These are phyloP conservation scores for Brachyhypopomus gauderio DNA, from an alignment of 2,113 vertebrate species.

Conservation along the genomic window DNA sequence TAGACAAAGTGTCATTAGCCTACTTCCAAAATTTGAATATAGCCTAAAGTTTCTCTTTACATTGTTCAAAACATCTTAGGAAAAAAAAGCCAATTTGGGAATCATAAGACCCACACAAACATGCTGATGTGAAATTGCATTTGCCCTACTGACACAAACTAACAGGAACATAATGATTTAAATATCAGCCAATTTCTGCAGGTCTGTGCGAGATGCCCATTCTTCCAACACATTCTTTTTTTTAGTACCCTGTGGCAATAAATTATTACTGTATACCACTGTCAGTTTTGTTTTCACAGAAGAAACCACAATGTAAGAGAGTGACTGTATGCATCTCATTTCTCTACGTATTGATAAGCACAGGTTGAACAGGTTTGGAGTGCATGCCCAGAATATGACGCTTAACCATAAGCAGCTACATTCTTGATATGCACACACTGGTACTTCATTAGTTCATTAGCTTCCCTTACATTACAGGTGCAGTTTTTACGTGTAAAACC, in stretches of 20 bases:
- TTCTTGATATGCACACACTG: not conserved
- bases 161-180: not conserved
- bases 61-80: not conserved
- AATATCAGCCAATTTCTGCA: not conserved
- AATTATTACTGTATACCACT: not conserved
- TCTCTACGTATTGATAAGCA: not conserved
- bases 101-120: not conserved
- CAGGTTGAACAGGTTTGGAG: not conserved
- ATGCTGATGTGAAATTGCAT: not conserved
- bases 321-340: not conserved
- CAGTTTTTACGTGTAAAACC: too few species aligned
- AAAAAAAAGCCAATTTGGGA: not conserved
- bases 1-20: not conserved
- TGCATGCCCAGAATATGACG: not conserved
- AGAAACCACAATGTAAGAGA: not conserved
- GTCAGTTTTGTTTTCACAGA: not conserved
- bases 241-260: not conserved
- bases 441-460: too few species aligned
- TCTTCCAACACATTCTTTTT: not conserved
- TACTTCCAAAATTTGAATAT: not conserved
- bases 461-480: too few species aligned
- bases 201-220: not conserved
- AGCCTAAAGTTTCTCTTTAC: not conserved
- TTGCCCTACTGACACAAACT: not conserved
- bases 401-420: not conserved